Evolutionary conservation across 2,113 vertebrate species (phyloP).

Genomic region (Promerops cafer): DNA sequence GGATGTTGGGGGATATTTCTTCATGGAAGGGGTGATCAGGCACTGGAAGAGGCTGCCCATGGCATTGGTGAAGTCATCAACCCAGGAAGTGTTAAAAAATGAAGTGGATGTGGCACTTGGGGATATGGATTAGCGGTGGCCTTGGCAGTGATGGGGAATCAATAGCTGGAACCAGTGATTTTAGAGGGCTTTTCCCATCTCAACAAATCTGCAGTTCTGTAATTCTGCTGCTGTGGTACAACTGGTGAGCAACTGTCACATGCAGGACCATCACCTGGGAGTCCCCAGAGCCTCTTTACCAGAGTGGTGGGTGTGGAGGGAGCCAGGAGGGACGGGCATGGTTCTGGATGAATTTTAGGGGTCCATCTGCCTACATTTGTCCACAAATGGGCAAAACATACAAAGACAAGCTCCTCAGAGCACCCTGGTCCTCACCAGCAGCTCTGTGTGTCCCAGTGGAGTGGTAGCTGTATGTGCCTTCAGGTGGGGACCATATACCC

Average conservation of each 20-base stretch:
- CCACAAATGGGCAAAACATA: background rate
- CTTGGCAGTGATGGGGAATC: background rate
- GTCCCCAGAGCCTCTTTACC: no score
- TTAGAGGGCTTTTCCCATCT: background rate
- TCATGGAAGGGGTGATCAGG: background rate
- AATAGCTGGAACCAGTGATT: background rate
- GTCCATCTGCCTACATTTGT: background rate
- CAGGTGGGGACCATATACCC: no score
- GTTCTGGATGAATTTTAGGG: background rate
- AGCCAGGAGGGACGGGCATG: rapidly evolving
- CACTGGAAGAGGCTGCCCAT: background rate
- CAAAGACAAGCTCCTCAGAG: background rate
- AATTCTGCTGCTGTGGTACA: background rate
- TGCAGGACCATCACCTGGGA: background rate
- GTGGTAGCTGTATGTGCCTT: background rate
- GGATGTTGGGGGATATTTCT: background rate
- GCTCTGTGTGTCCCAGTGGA: background rate
- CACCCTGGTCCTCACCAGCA: background rate
- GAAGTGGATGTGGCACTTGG: background rate
- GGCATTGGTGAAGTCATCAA: background rate
- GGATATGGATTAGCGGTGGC: background rate
- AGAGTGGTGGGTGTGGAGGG: background rate
- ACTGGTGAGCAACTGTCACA: rapidly evolving
- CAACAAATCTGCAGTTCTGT: background rate
- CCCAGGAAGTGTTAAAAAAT: background rate